These are phyloP conservation scores for Thalpophila matura DNA, from an alignment of 2,888 invertebrate genomes.

Conservation along the genomic window DNA sequence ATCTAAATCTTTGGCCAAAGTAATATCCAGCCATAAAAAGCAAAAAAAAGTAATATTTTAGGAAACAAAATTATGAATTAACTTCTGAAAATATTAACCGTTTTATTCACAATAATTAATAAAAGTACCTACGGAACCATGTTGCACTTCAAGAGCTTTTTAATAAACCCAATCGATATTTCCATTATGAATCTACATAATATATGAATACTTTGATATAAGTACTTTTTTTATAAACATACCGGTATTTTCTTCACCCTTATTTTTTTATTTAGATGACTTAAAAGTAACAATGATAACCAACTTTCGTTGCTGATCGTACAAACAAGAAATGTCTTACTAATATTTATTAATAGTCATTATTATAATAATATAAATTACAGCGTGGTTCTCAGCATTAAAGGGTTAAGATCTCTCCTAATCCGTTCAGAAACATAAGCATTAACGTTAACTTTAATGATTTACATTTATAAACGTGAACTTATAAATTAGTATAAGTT, in stretches of 20 bases:
- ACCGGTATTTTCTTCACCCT: neutral
- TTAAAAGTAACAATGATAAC: too few relatives aligned
- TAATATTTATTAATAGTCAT: conserved; percentile 39
- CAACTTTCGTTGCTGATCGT: too few relatives aligned
- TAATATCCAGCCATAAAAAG: too few relatives aligned
- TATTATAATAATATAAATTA: conserved; percentile 33
- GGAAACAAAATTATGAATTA: too few relatives aligned
- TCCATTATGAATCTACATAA: conserved; percentile 25
- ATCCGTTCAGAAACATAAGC: conserved; percentile 38
- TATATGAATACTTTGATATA: conserved; percentile 26
- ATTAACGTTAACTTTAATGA: conserved; percentile 35
- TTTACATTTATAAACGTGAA: conserved; percentile 37
- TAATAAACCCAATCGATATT: conserved; percentile 7
- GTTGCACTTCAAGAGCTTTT: neutral
- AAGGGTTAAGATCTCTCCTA: conserved; percentile 38
- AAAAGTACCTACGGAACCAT: conserved; percentile 28
- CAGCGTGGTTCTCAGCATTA: conserved; percentile 6
- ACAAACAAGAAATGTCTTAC: conserved; percentile 32
- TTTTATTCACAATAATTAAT: too few relatives aligned
- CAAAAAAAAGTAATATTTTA: too few relatives aligned
- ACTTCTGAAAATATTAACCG: too few relatives aligned
- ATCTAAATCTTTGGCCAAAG: too few relatives aligned
- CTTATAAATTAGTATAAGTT: conserved; percentile 29
- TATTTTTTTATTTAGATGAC: too few relatives aligned
- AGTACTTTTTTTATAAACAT: neutral